These are phyloP conservation scores for Cremastobaeus sp. DNA, from an alignment of 2,888 invertebrate genomes.

Conservation along the genomic window DNA sequence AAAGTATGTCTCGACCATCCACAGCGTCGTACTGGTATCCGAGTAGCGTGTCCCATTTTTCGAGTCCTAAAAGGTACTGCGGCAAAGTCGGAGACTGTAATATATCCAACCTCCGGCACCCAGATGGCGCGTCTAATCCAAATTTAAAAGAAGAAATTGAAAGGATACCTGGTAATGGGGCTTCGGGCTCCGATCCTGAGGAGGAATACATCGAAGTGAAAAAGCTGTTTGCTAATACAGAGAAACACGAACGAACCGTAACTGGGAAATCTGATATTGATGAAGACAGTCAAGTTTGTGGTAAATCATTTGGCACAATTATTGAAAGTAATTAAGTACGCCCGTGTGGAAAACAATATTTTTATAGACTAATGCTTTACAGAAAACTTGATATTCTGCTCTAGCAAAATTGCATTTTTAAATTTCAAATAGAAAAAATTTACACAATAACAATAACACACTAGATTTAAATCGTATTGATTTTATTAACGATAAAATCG, in stretches of 20 bases:
- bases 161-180: constrained; percentile 83
- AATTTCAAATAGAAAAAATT: no score
- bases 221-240: constrained; percentile 72
- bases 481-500: no score
- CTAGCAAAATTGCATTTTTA: no score
- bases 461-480: no score
- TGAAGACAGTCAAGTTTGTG: constrained; percentile 72
- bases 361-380: no score
- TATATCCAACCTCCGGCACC: constrained; percentile 87
- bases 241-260: constrained; percentile 74
- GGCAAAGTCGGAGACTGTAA: constrained; percentile 81
- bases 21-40: constrained; percentile 84
- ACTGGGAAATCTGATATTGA: constrained; percentile 78
- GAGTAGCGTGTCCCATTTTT: constrained; percentile 75
- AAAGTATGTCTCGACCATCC: constrained; percentile 84
- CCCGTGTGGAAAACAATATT: no score
- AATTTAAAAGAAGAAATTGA: constrained; percentile 86
- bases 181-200: constrained; percentile 82
- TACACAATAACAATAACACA: no score
- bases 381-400: no score
- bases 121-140: constrained; percentile 96
- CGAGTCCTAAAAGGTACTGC: constrained; percentile 85
- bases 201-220: constrained; percentile 78
- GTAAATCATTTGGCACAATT: constrained; percentile 64
- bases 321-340: no score